Evolutionary conservation across 2,797 vertebrate genomes (phyloP).

Genomic region (Nyctibius grandis): DNA sequence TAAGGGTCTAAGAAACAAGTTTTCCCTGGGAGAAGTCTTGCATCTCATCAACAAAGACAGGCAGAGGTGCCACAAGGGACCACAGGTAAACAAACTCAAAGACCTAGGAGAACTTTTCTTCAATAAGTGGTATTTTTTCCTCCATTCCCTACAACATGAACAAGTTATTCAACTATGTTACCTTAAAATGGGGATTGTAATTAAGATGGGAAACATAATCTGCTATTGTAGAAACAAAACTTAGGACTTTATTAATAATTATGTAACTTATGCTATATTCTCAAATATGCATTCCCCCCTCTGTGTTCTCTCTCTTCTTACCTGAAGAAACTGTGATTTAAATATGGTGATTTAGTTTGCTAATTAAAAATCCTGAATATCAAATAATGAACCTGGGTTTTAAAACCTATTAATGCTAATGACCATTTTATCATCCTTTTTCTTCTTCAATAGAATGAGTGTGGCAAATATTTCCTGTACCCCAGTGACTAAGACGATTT

Average conservation of each 20-base stretch:
- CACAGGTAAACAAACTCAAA: background rate
- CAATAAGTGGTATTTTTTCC: background rate
- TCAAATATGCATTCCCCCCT: background rate
- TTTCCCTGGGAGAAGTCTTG: background rate
- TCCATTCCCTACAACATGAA: background rate
- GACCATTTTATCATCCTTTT: background rate
- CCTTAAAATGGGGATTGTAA: background rate
- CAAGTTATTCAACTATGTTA: background rate
- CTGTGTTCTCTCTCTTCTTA: background rate
- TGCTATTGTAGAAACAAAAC: background rate
- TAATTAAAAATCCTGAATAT: background rate
- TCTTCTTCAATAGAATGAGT: background rate
- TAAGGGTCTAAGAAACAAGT: background rate
- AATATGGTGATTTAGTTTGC: background rate
- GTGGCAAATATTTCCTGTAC: background rate
- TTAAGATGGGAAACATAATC: background rate
- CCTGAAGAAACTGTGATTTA: background rate
- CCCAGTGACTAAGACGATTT: background rate
- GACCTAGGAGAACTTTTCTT: background rate
- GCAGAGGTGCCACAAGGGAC: background rate
- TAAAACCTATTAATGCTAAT: background rate
- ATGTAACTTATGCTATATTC: background rate
- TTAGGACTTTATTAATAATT: background rate
- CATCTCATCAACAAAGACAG: background rate
- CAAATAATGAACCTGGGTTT: background rate